A percentile compares a stretch with the other conserved stretches of the same genome.
These are phyloP conservation scores for Zhuqinia jingwanae DNA, from an alignment of 2,888 invertebrate species.

Conservation along the genomic window DNA sequence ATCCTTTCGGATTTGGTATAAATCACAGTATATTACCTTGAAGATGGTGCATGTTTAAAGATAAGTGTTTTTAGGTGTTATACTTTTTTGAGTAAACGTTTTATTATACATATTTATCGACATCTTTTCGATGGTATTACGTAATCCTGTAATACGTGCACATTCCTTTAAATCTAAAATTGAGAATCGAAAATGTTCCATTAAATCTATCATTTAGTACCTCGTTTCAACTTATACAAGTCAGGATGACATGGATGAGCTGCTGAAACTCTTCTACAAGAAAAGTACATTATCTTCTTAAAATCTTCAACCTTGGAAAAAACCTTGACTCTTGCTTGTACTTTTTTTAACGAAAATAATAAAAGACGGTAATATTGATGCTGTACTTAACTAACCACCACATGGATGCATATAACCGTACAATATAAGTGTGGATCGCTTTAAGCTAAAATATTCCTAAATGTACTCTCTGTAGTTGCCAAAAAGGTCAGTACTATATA, in stretches of 20 bases:
- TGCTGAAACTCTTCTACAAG: background rate
- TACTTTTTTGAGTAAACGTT: no score
- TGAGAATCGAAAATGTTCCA: background rate
- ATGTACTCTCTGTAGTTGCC: conserved; percentile 2
- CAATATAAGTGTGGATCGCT: no score
- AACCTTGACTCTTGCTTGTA: background rate
- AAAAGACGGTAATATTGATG: no score
- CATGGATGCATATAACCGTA: background rate
- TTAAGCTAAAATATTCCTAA: background rate
- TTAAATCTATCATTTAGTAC: no score
- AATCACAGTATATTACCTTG: no score
- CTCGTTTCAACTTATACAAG: background rate
- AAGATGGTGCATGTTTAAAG: background rate
- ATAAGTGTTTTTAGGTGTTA: background rate
- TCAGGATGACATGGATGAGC: background rate
- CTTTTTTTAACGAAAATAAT: background rate
- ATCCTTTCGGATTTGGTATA: background rate
- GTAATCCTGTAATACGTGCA: background rate
- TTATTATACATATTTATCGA: no score
- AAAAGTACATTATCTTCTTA: conserved; percentile 3
- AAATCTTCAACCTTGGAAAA: conserved; percentile 34
- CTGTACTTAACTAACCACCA: background rate
- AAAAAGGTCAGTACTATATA: conserved; percentile 11
- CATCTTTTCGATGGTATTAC: background rate
- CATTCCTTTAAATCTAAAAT: background rate